These are phyloP conservation scores for Mandrillus leucophaeus DNA, from an alignment of 2,113 vertebrate species.

Conservation along the genomic window DNA sequence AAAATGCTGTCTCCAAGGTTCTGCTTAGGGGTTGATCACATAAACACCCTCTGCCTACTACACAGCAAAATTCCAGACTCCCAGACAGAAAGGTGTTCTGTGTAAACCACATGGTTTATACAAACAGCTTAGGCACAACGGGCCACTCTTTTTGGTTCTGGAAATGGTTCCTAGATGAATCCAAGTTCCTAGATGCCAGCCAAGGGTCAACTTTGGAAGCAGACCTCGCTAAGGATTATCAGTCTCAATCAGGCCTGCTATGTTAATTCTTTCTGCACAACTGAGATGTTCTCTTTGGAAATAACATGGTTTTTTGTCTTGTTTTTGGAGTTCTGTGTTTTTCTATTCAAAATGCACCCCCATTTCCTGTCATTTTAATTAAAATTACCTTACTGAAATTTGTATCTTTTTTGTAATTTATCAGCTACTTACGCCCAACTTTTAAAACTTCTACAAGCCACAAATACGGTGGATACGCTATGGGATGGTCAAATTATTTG, in stretches of 20 bases:
- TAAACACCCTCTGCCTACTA: not conserved
- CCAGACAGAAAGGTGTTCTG: not conserved
- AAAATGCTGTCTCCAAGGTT: constrained; percentile 3
- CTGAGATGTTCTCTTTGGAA: not conserved
- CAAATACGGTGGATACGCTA: not conserved
- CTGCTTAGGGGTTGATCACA: not conserved
- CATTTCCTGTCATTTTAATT: constrained; percentile 27
- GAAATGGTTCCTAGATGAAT: not conserved
- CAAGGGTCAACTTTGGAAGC: not conserved
- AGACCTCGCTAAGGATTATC: not conserved
- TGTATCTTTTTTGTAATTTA: constrained; percentile 3
- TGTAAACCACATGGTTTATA: not conserved
- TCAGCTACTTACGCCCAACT: not conserved
- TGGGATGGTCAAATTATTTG: not conserved
- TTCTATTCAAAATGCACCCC: constrained; percentile 4
- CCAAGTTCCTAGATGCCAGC: not conserved
- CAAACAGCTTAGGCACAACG: not conserved
- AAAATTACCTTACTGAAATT: not conserved
- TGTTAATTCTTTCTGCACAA: not conserved
- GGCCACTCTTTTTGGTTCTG: not conserved
- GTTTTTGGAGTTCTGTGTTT: not conserved
- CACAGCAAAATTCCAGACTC: not conserved
- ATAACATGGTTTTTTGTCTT: not conserved
- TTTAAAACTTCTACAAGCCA: constrained; percentile 1
- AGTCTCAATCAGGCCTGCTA: not conserved